Percentiles rank a stretch among this genome's conserved stretches.
Evolutionary conservation across 2,113 vertebrate species (phyloP).

Genomic region (Callospermophilus lateralis): DNA sequence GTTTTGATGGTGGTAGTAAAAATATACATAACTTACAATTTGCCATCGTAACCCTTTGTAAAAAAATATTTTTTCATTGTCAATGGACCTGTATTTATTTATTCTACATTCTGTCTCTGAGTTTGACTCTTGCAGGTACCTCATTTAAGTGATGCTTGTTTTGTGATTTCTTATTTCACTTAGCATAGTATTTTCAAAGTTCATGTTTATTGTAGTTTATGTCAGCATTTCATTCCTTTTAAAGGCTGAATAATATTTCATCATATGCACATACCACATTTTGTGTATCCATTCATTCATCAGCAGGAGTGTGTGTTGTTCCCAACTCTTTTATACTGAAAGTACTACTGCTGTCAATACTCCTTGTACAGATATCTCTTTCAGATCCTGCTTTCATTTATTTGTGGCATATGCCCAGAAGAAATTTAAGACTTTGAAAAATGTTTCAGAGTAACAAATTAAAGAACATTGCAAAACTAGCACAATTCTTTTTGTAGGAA

Average conservation of each 20-base stretch:
- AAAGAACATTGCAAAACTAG: neutral
- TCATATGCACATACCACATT: neutral
- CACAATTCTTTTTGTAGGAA: neutral
- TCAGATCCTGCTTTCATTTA: neutral
- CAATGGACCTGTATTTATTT: too few relatives aligned
- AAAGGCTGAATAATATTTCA: neutral
- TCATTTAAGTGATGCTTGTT: neutral
- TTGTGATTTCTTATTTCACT: conserved; percentile 2
- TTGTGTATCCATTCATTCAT: neutral
- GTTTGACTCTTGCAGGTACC: neutral
- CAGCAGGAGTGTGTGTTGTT: neutral
- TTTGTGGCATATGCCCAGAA: neutral
- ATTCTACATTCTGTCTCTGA: neutral
- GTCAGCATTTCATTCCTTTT: neutral
- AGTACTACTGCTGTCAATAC: neutral
- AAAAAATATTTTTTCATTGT: too few relatives aligned
- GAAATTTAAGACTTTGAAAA: conserved; percentile 5
- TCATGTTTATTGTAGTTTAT: neutral
- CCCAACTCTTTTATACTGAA: neutral
- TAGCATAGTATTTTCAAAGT: neutral
- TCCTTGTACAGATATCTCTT: neutral
- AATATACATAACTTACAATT: neutral
- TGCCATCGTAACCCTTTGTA: neutral
- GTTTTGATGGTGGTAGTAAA: neutral
- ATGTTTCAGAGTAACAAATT: conserved; percentile 33